phyloP scores from a whole-genome alignment of 1,140 invertebrate species.

The Lepidurus packardi region DNA sequence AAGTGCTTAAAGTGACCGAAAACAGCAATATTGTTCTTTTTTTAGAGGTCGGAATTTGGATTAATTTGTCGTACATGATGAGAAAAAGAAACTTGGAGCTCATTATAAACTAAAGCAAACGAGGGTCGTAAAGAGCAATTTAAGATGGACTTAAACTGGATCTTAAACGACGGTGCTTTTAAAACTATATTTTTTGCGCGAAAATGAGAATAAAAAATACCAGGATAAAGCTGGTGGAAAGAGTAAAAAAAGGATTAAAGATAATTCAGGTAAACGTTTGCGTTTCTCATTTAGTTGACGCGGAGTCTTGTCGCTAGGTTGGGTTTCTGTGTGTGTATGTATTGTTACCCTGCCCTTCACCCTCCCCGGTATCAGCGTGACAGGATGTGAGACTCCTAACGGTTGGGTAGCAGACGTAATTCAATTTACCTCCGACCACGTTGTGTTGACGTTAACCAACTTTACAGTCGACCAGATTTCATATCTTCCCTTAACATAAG shows the following conservation, averaged over 20 bases:
- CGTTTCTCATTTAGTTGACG: conserved; percentile 1
- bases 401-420: conserved; percentile 9
- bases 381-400: conserved; percentile 14
- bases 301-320: neutral
- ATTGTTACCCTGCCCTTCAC: neutral
- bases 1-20: neutral
- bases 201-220: neutral
- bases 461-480: conserved; percentile 15
- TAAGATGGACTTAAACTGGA: neutral
- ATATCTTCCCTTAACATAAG: neutral
- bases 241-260: neutral
- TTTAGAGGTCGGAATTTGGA: neutral
- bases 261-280: neutral
- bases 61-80: neutral
- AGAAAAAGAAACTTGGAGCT: neutral
- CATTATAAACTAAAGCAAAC: neutral
- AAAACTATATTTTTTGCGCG: neutral
- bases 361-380: conserved; percentile 5
- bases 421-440: conserved; percentile 17
- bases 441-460: conserved; percentile 21
- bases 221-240: neutral
- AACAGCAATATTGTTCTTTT: neutral
- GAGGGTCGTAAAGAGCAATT: neutral
- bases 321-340: neutral
- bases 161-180: neutral